Conservation (phyloP, 2,888 invertebrate species). For the Caenorhabditis sp. region DNA sequence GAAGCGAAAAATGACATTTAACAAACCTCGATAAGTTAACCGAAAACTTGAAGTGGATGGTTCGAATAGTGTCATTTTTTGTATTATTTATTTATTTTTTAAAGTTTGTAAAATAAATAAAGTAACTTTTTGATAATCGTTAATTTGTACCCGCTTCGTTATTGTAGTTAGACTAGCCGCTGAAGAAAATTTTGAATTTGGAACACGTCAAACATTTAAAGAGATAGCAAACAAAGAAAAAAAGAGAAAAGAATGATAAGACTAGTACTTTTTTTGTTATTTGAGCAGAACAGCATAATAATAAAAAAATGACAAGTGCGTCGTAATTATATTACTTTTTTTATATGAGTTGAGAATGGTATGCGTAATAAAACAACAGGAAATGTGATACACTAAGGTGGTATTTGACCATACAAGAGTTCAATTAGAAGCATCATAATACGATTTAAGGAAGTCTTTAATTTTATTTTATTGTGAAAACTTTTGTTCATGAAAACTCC, state of each 20-base stretch:
- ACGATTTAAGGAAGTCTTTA: no score
- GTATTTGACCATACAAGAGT: no score
- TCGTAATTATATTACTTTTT: no score
- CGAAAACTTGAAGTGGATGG: conserved; percentile 40
- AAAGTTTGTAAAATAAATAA: background rate
- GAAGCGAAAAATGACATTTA: conserved; percentile 6
- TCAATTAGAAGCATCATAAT: no score
- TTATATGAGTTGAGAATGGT: no score
- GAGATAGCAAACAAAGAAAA: background rate
- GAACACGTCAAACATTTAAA: background rate
- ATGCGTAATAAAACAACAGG: no score
- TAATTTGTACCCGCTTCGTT: background rate
- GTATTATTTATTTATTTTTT: background rate
- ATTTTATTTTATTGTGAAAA: no score
- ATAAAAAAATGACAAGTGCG: background rate
- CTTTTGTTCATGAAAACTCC: no score
- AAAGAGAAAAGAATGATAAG: background rate
- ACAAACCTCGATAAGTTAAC: conserved; percentile 29
- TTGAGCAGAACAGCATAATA: background rate
- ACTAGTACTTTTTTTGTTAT: background rate
- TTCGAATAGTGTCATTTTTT: conserved; percentile 43
- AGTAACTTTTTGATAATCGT: background rate
- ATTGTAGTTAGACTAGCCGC: background rate
- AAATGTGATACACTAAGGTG: no score
- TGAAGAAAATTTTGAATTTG: background rate